Evolutionary conservation across 2,113 vertebrate genomes (phyloP), one percentile per base, ranked within the genome.

Genomic region (Chlamydotis undulata): DNA sequence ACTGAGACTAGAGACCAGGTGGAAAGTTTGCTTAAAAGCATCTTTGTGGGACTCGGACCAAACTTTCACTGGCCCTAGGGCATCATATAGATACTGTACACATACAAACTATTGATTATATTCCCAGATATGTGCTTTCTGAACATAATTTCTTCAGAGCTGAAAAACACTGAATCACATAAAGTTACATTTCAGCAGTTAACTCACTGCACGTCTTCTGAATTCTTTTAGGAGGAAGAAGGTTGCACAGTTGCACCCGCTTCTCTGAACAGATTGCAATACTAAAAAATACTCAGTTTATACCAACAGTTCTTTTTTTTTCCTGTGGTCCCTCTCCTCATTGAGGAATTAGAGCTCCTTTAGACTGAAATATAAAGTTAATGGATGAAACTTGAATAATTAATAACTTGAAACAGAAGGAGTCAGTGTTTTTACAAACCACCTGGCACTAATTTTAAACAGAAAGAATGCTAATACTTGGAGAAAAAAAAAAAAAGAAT

Each of bases 311-410:
- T 90, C 35, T 85, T 13, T 67, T 87, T 53, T 83, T 81, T 41
- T 41, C 41, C 68, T 89, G 74, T 89, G 37, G 57, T 94, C n/a
- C 12, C 33, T 77, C 88, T 88, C 67, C 67, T 94, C 41, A 83
- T 1, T 93, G 89, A 92, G 61, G 84, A 82, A 89, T 71, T 79
- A 92, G 76, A 95, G 74, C 63, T 92, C 84, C 83, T 94, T 93
- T 60, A 94, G 78, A 96, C 28, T 83, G 79, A 86, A 97, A 87
- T 73, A 89, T 79, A 94, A 90, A 96, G 88, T 60, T 89, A 95
- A 90, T 84, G 87, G 73, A 95, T 83, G 81, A 96, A 93, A 92
- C 63, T 24, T 96, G 92, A 97, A 97, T 96, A 95, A 97, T 96
- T 96, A 97, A 97, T 96, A 45, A 93, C 45, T 73, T 65, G 86